Evolutionary conservation across 2,888 invertebrate species (phyloP).

Genomic region (Hirtodrosophila cameraria): DNA sequence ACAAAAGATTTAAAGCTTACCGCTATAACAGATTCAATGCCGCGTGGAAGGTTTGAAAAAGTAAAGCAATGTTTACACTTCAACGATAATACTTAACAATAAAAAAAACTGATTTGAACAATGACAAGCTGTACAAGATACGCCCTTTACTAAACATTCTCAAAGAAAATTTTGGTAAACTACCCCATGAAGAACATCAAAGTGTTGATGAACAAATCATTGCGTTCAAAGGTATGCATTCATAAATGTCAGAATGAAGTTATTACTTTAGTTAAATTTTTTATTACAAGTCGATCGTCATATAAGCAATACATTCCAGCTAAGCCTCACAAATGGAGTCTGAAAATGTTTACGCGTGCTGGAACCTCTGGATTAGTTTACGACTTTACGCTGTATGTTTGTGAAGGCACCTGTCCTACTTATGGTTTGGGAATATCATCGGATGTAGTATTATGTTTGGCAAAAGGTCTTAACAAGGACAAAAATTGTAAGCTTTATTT

Average conservation of each 20-base stretch:
- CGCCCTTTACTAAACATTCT: conserved; percentile 2
- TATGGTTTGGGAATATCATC: conserved; percentile 37
- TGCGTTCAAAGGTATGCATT: conserved; percentile 40
- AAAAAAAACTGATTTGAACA: no score
- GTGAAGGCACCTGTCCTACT: conserved; percentile 30
- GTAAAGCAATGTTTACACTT: no score
- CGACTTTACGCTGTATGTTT: conserved; percentile 35
- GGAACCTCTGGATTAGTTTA: no score
- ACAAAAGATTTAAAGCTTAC: conserved; percentile 5
- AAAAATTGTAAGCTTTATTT: conserved; percentile 41
- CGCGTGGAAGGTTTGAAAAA: no score
- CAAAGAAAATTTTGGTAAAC: conserved; percentile 28
- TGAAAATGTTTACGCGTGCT: conserved; percentile 39
- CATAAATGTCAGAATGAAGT: no score
- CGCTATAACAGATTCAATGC: background rate
- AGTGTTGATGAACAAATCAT: conserved; percentile 50
- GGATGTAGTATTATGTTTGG: conserved; percentile 30
- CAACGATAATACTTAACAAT: no score
- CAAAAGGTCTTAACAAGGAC: conserved; percentile 21
- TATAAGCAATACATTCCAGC: conserved; percentile 40
- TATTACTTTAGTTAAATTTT: no score
- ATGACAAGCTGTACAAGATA: no score
- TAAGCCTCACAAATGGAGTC: conserved; percentile 36
- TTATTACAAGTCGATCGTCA: no score
- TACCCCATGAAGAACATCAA: conserved; percentile 41